A percentile compares a stretch with the other conserved stretches of the same genome.
Conservation (phyloP, 2,888 invertebrate genomes). For the Argynnis bischoffii region DNA sequence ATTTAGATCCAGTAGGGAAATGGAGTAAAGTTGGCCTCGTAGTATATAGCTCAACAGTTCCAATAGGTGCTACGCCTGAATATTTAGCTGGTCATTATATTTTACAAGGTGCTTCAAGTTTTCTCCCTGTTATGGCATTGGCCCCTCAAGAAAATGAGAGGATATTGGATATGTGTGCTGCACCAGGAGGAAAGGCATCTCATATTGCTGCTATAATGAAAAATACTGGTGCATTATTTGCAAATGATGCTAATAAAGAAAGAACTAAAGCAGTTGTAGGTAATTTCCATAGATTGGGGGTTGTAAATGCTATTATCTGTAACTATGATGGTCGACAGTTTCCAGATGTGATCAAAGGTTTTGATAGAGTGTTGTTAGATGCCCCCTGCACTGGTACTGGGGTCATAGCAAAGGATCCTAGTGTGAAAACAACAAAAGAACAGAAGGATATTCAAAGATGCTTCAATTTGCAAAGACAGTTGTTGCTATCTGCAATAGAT, state of each 20-base stretch:
- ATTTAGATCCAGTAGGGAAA: conserved; percentile 98
- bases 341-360: conserved; percentile 92
- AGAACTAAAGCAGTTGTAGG: conserved; percentile 96
- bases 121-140: conserved; percentile 98
- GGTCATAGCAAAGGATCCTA: conserved; percentile 98
- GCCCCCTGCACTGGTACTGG: conserved; percentile 99
- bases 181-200: conserved; percentile 99
- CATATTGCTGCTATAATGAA: conserved; percentile 99
- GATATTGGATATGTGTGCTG: conserved; percentile 98
- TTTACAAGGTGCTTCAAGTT: conserved; percentile 97
- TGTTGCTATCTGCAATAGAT: conserved; percentile 98
- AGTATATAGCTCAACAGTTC: conserved; percentile 97
- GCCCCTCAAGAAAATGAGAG: conserved; percentile 98
- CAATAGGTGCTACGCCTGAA: conserved; percentile 99
- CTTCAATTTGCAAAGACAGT: conserved; percentile 94
- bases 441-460: conserved; percentile 94
- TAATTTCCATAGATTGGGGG: conserved; percentile 97
- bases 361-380: conserved; percentile 97
- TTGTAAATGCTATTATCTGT: conserved; percentile 95
- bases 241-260: conserved; percentile 96
- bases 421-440: conserved; percentile 96
- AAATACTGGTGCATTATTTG: conserved; percentile 97
- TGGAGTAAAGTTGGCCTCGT: conserved; percentile 99
- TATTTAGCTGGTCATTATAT: conserved; percentile 99
- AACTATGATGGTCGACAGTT: conserved; percentile 95